Conservation (phyloP, 2,888 invertebrate species). For the Eristalis tenax region DNA sequence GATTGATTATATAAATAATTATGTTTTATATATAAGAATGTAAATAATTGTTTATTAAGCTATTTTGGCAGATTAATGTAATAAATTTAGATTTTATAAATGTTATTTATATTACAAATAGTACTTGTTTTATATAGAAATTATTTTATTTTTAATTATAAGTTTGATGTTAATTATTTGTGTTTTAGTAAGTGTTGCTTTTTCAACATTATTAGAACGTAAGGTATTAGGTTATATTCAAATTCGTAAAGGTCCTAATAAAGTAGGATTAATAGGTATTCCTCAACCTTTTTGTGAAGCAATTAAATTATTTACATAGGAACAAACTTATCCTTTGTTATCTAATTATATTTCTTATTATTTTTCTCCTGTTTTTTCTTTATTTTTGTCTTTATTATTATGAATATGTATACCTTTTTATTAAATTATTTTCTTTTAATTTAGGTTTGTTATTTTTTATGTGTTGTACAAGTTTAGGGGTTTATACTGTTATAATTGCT, state of each 20-base stretch:
- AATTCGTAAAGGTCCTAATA: constrained; percentile 89
- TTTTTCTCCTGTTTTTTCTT: constrained; percentile 84
- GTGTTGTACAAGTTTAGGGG: constrained; percentile 84
- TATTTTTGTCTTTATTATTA: constrained; percentile 84
- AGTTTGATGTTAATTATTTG: constrained; percentile 83
- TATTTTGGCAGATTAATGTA: constrained; percentile 87
- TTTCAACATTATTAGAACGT: constrained; percentile 88
- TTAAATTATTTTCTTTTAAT: constrained; percentile 83
- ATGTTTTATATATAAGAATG: constrained; percentile 78
- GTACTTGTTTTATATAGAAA: constrained; percentile 82
- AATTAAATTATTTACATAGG: constrained; percentile 87
- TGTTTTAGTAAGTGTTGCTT: constrained; percentile 86
- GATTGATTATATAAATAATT: constrained; percentile 84
- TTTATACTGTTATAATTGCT: constrained; percentile 85
- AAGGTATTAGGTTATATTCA: constrained; percentile 88
- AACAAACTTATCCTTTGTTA: constrained; percentile 83
- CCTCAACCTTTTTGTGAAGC: constrained; percentile 88
- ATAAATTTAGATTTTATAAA: constrained; percentile 87
- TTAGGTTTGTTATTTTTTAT: constrained; percentile 86
- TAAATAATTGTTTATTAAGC: constrained; percentile 75
- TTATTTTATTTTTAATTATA: constrained; percentile 81
- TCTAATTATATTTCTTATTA: constrained; percentile 85
- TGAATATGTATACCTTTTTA: constrained; percentile 84
- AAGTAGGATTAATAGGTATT: constrained; percentile 85
- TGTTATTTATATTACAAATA: constrained; percentile 84